A percentile compares a stretch with the other conserved stretches of the same genome.
phyloP scores from a whole-genome alignment of 2,797 vertebrate genomes.

The Pseudotriccus pelzelni region DNA sequence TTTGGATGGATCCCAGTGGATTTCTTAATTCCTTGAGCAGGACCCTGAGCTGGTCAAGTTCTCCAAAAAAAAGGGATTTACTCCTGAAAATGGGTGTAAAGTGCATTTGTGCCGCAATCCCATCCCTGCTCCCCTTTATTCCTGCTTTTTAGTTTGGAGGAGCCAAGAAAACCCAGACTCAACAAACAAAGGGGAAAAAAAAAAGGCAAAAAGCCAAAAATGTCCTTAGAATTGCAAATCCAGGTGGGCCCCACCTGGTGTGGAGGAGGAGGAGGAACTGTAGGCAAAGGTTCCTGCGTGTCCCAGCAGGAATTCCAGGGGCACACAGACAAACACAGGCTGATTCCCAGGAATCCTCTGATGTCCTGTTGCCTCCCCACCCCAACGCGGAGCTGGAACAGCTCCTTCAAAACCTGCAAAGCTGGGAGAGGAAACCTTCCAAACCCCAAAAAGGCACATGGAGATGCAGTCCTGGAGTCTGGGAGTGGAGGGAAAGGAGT shows the following conservation, averaged over 20 bases:
- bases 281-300: not conserved
- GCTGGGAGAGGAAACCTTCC: not conserved
- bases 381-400: not conserved
- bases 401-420: not conserved
- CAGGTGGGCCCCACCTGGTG: not conserved
- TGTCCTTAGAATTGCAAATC: conserved; percentile 21
- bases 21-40: not conserved
- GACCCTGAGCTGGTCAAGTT: not conserved
- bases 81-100: not conserved
- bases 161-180: not conserved
- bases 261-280: not conserved
- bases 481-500: not conserved
- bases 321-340: not conserved
- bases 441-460: not conserved
- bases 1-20: not conserved
- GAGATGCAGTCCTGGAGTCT: rapidly evolving
- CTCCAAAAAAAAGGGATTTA: not conserved
- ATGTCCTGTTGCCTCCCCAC: not conserved
- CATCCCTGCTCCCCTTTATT: not conserved
- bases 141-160: not conserved
- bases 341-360: not conserved
- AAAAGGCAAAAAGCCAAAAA: not conserved
- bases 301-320: not conserved
- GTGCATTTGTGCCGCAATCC: not conserved
- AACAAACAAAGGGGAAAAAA: not conserved